Evolutionary conservation across 2,888 invertebrate species (phyloP).

Genomic region (Xanthia togata): DNA sequence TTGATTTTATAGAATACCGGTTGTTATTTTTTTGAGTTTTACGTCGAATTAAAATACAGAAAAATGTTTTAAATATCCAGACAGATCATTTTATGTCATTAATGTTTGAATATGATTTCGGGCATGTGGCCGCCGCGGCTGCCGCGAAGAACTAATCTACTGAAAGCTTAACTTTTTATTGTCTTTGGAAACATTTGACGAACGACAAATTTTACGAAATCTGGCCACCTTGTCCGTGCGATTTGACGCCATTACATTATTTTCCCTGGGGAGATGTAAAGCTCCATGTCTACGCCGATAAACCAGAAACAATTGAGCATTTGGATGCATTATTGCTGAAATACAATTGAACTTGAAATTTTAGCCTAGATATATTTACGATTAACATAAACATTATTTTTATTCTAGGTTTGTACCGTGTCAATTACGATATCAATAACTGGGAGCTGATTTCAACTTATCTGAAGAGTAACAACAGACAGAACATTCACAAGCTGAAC

Average conservation of each 20-base stretch:
- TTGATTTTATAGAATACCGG: not conserved
- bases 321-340: no score
- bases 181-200: not conserved
- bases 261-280: no score
- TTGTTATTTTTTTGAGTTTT: not conserved
- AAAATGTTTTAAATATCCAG: not conserved
- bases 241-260: no score
- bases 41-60: not conserved
- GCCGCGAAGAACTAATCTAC: not conserved
- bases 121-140: not conserved
- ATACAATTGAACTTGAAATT: not conserved
- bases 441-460: slow-evolving; percentile 89
- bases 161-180: not conserved
- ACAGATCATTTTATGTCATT: not conserved
- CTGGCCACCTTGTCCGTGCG: no score
- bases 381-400: slow-evolving; percentile 1
- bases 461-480: slow-evolving; percentile 80
- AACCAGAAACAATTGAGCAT: no score
- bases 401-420: slow-evolving; percentile 91
- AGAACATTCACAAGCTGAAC: slow-evolving; percentile 92
- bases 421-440: slow-evolving; percentile 91
- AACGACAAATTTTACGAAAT: not conserved
- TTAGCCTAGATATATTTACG: no score
- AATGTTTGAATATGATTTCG: not conserved
- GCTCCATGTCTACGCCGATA: no score